Conservation (phyloP, 2,888 invertebrate genomes). For the Octodonta nipae region DNA sequence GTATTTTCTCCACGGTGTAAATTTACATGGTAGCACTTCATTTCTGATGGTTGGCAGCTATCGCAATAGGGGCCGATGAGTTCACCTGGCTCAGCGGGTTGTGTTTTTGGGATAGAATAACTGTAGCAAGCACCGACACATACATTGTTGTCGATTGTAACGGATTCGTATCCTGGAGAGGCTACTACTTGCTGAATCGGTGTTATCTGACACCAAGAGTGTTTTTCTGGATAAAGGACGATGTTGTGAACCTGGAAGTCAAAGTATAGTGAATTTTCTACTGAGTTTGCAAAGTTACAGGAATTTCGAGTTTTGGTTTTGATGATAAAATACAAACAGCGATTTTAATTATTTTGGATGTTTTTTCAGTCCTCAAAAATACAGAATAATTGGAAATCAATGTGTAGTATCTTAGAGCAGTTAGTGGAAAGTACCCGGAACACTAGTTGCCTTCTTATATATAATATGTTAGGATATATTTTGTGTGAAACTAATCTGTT, state of each 20-base stretch:
- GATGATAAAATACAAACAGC: no score
- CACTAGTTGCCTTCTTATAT: no score
- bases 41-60: conserved; percentile 52
- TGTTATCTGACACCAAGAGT: conserved; percentile 57
- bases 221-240: conserved; percentile 53
- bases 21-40: conserved; percentile 51
- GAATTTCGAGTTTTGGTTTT: no score
- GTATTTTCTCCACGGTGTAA: conserved; percentile 41
- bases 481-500: no score
- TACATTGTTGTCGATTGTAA: conserved; percentile 55
- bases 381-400: no score
- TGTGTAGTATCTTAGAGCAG: no score
- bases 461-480: no score
- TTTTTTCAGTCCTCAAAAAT: no score
- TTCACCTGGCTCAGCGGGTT: conserved; percentile 54
- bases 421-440: no score
- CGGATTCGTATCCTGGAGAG: conserved; percentile 49
- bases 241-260: conserved; percentile 58
- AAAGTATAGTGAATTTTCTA: no score
- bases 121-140: conserved; percentile 60
- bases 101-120: conserved; percentile 53
- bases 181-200: conserved; percentile 55
- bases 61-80: conserved; percentile 52
- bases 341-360: no score
- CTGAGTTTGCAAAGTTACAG: no score